Percentiles rank a stretch among this genome's conserved stretches.
Conservation (phyloP, 2,797 vertebrate species). For the Scomberomorus guttatus region DNA sequence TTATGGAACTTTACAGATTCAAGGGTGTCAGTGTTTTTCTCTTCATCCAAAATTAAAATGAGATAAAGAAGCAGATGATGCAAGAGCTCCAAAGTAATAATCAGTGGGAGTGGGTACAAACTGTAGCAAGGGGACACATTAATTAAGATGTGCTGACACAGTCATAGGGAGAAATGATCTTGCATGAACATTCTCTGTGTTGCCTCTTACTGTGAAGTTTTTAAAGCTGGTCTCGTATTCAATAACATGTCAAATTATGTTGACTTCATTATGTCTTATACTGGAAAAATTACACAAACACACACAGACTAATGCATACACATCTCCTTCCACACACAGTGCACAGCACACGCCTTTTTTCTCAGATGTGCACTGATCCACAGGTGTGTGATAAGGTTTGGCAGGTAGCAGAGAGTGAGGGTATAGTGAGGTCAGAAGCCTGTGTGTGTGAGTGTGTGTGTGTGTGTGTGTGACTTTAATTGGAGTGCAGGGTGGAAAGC, state of each 20-base stretch:
- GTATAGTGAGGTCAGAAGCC: neutral
- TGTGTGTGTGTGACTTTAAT: slow-evolving; percentile 37
- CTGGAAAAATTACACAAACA: neutral
- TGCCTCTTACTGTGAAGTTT: neutral
- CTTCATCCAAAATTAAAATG: slow-evolving; percentile 5
- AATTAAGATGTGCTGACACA: slow-evolving; percentile 38
- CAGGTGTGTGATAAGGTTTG: slow-evolving; percentile 47
- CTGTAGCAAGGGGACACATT: slow-evolving; percentile 5
- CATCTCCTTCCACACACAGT: neutral
- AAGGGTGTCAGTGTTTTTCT: neutral
- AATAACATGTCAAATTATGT: neutral
- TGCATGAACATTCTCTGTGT: neutral
- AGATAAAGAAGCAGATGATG: slow-evolving; percentile 16
- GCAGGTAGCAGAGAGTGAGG: slow-evolving; percentile 7
- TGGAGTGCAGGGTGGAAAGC: slow-evolving; percentile 47
- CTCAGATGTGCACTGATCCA: slow-evolving; percentile 16
- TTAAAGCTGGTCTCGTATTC: neutral
- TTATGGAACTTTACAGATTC: neutral
- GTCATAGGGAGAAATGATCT: slow-evolving; percentile 14
- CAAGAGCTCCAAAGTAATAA: neutral
- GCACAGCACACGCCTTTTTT: neutral
- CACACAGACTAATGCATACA: neutral
- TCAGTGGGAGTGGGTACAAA: slow-evolving; percentile 1
- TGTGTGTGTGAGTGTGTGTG: slow-evolving; percentile 19
- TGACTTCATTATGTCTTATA: neutral